Evolutionary conservation across 2,113 vertebrate species (phyloP).

Genomic region (Dromas ardeola): DNA sequence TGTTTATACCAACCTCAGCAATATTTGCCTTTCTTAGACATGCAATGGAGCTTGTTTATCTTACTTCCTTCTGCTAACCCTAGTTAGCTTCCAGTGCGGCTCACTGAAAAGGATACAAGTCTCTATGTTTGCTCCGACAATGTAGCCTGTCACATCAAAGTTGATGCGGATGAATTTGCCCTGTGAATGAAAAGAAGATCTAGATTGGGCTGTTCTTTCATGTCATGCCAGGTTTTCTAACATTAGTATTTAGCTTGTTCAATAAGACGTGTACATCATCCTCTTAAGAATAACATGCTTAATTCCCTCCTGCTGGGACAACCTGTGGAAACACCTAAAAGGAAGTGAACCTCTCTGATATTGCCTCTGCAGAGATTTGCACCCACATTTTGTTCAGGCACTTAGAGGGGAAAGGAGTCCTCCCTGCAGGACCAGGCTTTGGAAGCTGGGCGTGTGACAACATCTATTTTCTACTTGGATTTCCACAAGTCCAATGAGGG

Average conservation of each 20-base stretch:
- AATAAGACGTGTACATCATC: not conserved
- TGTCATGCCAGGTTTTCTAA: not conserved
- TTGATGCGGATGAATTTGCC: slow-evolving; percentile 90
- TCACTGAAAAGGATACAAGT: slow-evolving; percentile 82
- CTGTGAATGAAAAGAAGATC: slow-evolving; percentile 63
- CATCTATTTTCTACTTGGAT: not conserved
- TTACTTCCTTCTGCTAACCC: not conserved
- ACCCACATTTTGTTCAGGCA: not conserved
- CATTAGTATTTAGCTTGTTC: not conserved
- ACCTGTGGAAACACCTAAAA: not conserved
- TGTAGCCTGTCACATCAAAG: slow-evolving; percentile 86
- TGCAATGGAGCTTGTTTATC: not conserved
- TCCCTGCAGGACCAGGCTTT: not conserved
- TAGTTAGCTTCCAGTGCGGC: not conserved
- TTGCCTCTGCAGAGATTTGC: not conserved
- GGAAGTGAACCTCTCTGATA: not conserved
- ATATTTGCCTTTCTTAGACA: slow-evolving; percentile 54
- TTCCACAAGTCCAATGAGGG: not conserved
- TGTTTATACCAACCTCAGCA: not conserved
- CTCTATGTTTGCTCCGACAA: slow-evolving; percentile 87
- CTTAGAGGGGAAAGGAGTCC: not conserved
- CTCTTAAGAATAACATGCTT: not conserved
- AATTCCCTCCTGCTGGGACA: not conserved
- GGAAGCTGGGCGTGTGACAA: not conserved
- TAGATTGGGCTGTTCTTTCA: not conserved